These are phyloP conservation scores for Brachionus paranguensis DNA, from an alignment of 1,140 invertebrate genomes.

Conservation along the genomic window DNA sequence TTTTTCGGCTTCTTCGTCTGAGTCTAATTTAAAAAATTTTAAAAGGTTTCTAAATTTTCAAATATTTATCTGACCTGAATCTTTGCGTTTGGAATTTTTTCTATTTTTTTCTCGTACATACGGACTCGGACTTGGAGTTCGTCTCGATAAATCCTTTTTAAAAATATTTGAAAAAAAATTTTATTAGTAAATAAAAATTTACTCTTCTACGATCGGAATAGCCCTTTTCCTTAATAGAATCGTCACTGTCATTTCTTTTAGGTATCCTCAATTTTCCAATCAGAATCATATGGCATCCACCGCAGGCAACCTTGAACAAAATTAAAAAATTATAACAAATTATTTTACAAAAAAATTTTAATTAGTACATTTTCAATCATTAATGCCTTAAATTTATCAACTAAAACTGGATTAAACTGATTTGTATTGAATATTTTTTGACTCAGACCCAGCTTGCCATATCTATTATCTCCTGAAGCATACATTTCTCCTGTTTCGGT, in stretches of 20 bases:
- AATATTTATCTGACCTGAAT: slow-evolving; percentile 2
- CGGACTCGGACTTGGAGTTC: neutral
- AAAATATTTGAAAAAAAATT: neutral
- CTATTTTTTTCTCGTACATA: neutral
- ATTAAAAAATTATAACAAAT: neutral
- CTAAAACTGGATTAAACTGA: slow-evolving; percentile 19
- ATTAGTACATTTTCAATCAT: neutral
- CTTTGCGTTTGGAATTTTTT: neutral
- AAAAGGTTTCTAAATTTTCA: neutral
- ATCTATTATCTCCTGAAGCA: slow-evolving; percentile 29
- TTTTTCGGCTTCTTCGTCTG: neutral
- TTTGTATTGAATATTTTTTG: slow-evolving; percentile 26
- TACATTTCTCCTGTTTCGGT: slow-evolving; percentile 19
- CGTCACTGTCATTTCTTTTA: slow-evolving; percentile 10
- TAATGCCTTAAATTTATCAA: slow-evolving; percentile 35
- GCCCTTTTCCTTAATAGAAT: slow-evolving; percentile 1
- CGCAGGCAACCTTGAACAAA: slow-evolving; percentile 13
- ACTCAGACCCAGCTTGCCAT: slow-evolving; percentile 30
- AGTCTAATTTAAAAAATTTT: neutral
- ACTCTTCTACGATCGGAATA: neutral
- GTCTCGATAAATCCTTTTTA: neutral
- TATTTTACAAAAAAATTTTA: neutral
- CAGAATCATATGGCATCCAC: slow-evolving; percentile 33
- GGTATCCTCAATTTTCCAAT: neutral
- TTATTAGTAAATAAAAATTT: neutral